These are phyloP conservation scores for Cyaniris semiargus DNA, from an alignment of 2,888 invertebrate species.

Conservation along the genomic window DNA sequence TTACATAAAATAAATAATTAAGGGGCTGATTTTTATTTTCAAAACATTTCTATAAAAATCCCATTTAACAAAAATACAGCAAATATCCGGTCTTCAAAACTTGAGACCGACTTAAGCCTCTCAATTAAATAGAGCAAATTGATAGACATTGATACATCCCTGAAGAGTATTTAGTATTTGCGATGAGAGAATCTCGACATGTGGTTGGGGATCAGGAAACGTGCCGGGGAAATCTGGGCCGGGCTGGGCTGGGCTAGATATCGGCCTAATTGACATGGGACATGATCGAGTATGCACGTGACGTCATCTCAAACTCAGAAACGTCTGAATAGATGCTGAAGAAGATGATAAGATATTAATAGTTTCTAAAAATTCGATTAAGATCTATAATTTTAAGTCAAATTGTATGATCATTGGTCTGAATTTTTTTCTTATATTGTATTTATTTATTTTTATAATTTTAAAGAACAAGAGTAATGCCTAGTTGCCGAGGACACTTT, in stretches of 20 bases:
- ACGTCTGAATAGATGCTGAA: no score
- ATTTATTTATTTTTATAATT: no score
- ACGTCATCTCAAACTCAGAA: not conserved
- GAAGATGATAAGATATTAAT: not conserved
- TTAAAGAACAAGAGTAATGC: no score
- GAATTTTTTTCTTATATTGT: no score
- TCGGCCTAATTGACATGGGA: slow-evolving; percentile 18
- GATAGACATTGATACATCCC: not conserved
- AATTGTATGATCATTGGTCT: no score
- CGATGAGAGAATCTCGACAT: not conserved
- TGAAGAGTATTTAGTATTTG: not conserved
- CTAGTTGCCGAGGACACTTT: no score
- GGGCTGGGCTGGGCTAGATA: slow-evolving; percentile 1
- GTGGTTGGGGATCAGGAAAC: slow-evolving; percentile 8
- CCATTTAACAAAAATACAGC: no score
- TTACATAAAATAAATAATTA: no score
- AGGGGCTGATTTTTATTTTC: no score
- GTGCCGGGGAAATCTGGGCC: slow-evolving; percentile 16
- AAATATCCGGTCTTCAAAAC: no score
- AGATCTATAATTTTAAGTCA: no score
- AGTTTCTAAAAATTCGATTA: not conserved
- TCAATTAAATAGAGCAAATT: not conserved
- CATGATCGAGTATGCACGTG: slow-evolving; percentile 4
- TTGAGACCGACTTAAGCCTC: not conserved
- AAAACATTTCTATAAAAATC: no score